phyloP scores from a whole-genome alignment of 2,113 vertebrate genomes.

The Andinoacara biseriatus region DNA sequence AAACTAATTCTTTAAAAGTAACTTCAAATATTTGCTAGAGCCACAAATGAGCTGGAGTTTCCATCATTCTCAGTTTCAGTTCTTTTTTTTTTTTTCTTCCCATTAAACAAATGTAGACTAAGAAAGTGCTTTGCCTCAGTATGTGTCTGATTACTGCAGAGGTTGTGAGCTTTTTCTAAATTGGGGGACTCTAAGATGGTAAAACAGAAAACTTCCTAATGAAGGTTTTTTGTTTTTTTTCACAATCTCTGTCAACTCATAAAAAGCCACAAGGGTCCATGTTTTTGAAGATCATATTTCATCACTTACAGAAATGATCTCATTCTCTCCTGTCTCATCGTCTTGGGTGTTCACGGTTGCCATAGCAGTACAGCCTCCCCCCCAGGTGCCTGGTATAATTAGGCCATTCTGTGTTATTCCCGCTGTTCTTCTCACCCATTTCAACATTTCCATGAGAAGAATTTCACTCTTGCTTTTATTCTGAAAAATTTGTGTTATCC shows the following conservation, averaged over 20 bases:
- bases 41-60: not conserved
- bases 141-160: slow-evolving; percentile 4
- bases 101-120: not conserved
- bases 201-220: not conserved
- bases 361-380: slow-evolving; percentile 50
- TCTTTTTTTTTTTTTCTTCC: not conserved
- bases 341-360: slow-evolving; percentile 56
- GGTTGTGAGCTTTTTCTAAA: slow-evolving; percentile 33
- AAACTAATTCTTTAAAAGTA: not conserved
- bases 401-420: slow-evolving; percentile 43
- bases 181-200: not conserved
- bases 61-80: not conserved
- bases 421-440: not conserved
- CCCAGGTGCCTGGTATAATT: slow-evolving; percentile 65
- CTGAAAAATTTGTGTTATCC: not conserved
- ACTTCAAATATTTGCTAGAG: not conserved
- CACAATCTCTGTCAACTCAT: not conserved
- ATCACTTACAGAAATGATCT: slow-evolving; percentile 36
- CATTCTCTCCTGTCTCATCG: not conserved
- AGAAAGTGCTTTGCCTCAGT: not conserved
- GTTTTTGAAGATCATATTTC: slow-evolving; percentile 33
- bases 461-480: not conserved
- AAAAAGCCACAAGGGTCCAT: slow-evolving; percentile 36
- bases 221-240: not conserved
- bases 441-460: slow-evolving; percentile 18